phyloP scores from a whole-genome alignment of 2,888 invertebrate species.

The Eupsilia transversa region DNA sequence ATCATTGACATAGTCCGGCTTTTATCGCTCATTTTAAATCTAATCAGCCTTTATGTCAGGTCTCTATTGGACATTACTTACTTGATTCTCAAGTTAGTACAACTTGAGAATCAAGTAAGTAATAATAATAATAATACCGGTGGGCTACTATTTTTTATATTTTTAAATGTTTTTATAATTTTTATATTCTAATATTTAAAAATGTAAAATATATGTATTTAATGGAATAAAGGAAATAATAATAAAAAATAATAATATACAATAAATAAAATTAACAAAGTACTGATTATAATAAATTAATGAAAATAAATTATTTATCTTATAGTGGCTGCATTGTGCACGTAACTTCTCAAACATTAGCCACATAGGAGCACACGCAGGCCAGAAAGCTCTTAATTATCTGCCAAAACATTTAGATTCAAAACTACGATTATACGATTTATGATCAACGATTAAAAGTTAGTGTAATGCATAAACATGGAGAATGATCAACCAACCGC shows the following conservation, averaged over 20 bases:
- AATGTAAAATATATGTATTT: too few species aligned
- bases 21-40: conserved; percentile 32
- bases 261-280: not conserved
- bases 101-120: too few species aligned
- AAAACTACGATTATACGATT: not conserved
- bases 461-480: conserved; percentile 19
- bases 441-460: conserved; percentile 21
- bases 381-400: not conserved
- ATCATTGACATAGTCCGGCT: conserved; percentile 26
- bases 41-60: not conserved
- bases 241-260: too few species aligned
- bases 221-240: too few species aligned
- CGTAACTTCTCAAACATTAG: too few species aligned
- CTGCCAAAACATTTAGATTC: not conserved
- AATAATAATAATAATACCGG: too few species aligned
- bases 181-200: too few species aligned
- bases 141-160: too few species aligned
- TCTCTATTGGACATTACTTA: not conserved
- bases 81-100: not conserved
- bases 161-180: too few species aligned
- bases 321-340: too few species aligned
- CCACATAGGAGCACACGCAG: too few species aligned
- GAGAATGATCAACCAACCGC: conserved; percentile 22
- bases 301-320: not conserved
- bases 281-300: not conserved